Evolutionary conservation across 2,113 vertebrate species (phyloP), one percentile per base, ranked within the genome.

Genomic region (Deroptyus accipitrinus): DNA sequence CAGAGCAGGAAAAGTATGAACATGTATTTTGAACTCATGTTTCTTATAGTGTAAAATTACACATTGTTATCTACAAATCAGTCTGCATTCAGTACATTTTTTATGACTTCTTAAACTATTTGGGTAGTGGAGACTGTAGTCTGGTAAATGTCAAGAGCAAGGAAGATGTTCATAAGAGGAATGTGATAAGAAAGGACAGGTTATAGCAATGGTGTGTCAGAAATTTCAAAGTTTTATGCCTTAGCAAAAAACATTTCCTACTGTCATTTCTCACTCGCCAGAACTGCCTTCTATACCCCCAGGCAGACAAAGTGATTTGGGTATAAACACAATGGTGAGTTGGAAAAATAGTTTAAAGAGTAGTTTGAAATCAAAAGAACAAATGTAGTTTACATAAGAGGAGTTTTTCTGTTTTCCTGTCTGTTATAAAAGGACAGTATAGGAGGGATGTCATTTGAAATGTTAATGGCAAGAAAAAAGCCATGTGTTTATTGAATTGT

Each of bases 271-370:
- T 82, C 31, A 35, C 33, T 91, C 63, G 57, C 52, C 51, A 66
- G 42, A 33, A 95, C 41, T 89, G 84, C 22, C 27, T 77, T 92
- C 69, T 86, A n/a, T 33, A 48, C 17, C 63, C 46, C 44, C 42
- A 92, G 82, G 86, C 84, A 80, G 86, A 96, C 55, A 77, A 95
- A 95, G 72, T 69, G 77, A 90, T 84, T 35, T 94, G 69, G 96
- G 81, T 52, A 92, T 90, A 72, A 96, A 88, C 42, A 54, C 1
- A 0, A n/a, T 83, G 48, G 39, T 91, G 51, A 87, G 20, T 16
- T 74, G 62, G 86, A 31, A 54, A 82, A 94, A 68, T 66, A 88
- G 52, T 94, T 96, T 94, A 76, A 97, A 96, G 85, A 77, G 63
- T 48, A 80, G 37, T 68, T 93, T 95, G 73, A 95, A 69, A 93